Base-by-base conservation (phyloP, 1,140 invertebrate species). In the Pseudomyrmex flavicornis region DNA sequence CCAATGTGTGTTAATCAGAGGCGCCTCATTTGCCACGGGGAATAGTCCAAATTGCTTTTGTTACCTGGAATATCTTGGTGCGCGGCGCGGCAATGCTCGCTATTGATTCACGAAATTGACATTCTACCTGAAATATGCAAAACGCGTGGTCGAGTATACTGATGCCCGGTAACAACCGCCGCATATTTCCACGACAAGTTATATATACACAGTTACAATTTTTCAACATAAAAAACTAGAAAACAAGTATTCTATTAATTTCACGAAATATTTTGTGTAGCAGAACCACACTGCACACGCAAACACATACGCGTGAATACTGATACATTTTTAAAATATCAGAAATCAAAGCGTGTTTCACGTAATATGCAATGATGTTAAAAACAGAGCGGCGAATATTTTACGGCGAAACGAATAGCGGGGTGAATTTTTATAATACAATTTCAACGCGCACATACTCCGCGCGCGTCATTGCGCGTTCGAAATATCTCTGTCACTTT, bases 1-100 rank as follows among this genome's bases (percentile, higher is more conserved):
- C 87, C 87, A 90, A 90, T 88, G 87, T 84, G 87, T 90, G 89
- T 90, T 90, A 90, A 90, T 90, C 89, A 90, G 87, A 69, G 73
- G 61, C 82, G 89, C 85, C 87, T 87, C 89, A 90, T 90, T 90
- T 90, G 89, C 89, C 83, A 88, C 79, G 59, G 83, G 88, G 87
- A 84, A 86, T 86, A 86, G 74, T 90, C 82, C 68, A 82, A 85
- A 90, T 90, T 90, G 89, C 89, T 90, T 90, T 90, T 88, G 89
- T 90, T 90, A 83, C 87, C 72, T 84, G 58, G 68, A 85, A 76
- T 87, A 89, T 87, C 82, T 75, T 72, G 77, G 20, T 61, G 13
- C 15, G 15, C 54, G n/a, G 10, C 12, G 15, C 54, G n/a, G 26
- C 48, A 46, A 44, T 84, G 52, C 56, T 50, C 26, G 48, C 35